Evolutionary conservation across 2,888 invertebrate species (phyloP), one percentile per base, ranked within the genome.

Genomic region (Neelides folsomi): DNA sequence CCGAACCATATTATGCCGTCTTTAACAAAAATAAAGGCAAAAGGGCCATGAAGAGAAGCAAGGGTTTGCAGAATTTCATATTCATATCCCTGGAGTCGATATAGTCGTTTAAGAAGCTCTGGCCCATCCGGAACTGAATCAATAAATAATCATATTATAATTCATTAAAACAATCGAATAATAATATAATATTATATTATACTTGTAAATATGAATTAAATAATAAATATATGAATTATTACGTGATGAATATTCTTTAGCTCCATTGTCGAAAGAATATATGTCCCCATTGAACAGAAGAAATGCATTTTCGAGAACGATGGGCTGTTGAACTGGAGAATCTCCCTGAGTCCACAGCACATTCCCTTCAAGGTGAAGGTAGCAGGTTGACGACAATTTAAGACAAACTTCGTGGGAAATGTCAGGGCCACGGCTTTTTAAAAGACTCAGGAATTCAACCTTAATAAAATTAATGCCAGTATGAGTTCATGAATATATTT

Each of bases 281-380:
- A 89, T 77, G 71, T 95, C 93, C 27, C 93, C 94, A 74, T 94
- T 94, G 75, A 84, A 90, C 18, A 90, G 69, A 51, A 94, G 27
- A 27, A 5, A 7, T 5, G 27, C 3, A 3, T 27, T 7, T 3
- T 7, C 27, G 7, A 5, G 3, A 7, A 3, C 27, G 7, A 27
- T 3, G 7, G 27, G 27, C 7, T 27, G 27, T 27, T 27, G 3
- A 3, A 27, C 7, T 3, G 27, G 4, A 7, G 7, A 27, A 27
- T 27, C 27, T 7, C 27, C 27, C 7, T 27, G 27, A 7, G 27
- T 27, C 27, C 27, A 27, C 7, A 27, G 7, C 27, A 27, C 27
- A 7, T 7, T 27, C 4, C 27, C 27, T 5, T 5, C 7, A 27
- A 27, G 7, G 27, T 27, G 27, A 7, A 27, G 4, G 27, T 5